Conservation (phyloP, 1,140 invertebrate species). For the Eupeodes corollae region DNA sequence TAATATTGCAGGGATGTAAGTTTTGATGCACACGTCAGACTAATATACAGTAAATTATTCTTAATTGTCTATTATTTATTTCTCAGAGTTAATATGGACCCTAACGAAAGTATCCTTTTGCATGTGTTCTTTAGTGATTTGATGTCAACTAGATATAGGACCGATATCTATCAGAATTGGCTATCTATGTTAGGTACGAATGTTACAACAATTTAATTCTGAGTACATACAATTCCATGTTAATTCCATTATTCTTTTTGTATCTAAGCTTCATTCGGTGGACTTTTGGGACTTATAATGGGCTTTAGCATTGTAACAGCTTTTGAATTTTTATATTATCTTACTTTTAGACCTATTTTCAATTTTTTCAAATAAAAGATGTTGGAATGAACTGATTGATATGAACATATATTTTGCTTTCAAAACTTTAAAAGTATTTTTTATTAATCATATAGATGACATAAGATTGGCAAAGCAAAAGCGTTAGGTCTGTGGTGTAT, state of each 20-base stretch:
- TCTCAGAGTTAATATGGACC: slow-evolving; percentile 34
- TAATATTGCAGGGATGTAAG: slow-evolving; percentile 12
- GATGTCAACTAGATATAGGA: slow-evolving; percentile 45
- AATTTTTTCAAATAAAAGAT: slow-evolving; percentile 28
- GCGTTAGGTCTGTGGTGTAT: too few relatives aligned
- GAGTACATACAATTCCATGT: neutral
- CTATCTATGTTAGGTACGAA: slow-evolving; percentile 29
- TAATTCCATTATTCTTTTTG: slow-evolving; percentile 6
- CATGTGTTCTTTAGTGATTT: slow-evolving; percentile 52
- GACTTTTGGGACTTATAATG: slow-evolving; percentile 50
- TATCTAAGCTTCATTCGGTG: slow-evolving; percentile 52
- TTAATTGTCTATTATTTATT: slow-evolving; percentile 18
- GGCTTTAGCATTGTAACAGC: slow-evolving; percentile 57
- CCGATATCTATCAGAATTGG: slow-evolving; percentile 48
- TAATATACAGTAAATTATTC: neutral
- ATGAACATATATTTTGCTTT: too few relatives aligned
- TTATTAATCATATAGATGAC: too few relatives aligned
- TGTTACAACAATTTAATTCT: neutral
- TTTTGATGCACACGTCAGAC: neutral
- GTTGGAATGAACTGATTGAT: slow-evolving; percentile 7
- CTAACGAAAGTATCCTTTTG: slow-evolving; percentile 43
- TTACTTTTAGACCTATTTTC: slow-evolving; percentile 41
- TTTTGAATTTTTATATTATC: slow-evolving; percentile 53
- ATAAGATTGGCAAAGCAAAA: too few relatives aligned
- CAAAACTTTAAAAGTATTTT: too few relatives aligned